Evolutionary conservation across 2,113 vertebrate species (phyloP), one percentile per base, ranked within the genome.

Genomic region (Charina bottae): DNA sequence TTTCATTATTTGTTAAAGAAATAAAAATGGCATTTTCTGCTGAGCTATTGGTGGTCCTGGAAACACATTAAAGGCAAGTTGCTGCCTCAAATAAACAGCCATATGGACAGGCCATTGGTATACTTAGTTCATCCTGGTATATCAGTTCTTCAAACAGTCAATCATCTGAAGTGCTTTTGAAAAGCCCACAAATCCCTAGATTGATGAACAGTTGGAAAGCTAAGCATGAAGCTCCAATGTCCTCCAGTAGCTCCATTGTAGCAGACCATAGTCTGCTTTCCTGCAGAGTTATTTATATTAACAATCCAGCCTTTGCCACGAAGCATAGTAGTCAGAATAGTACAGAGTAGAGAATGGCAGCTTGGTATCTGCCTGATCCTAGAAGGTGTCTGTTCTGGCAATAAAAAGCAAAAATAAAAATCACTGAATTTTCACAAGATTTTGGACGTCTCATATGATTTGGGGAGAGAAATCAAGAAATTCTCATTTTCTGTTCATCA

Each of bases 1-100:
- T 28, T 42, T 33, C 21, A 9, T 58, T 42, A 46, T 83, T 21
- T 37, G n/a, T 58, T 88, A 89, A 92, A 92, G 86, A 89, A 53
- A n/a, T 60, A 15, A 92, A 89, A 56, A 24, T 59, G 59, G 7
- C 2, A 37, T 89, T 90, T 90, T 87, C 58, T 88, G 17, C 28
- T 78, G 24, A 59, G 89, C 54, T 55, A 90, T 42, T 42, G 83
- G 49, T 21, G 62, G 85, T n/a, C 72, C 49, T 28, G 91, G 42
- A 72, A 62, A 21, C 59, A 88, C 33, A 78, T 90, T 62, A 93
- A 90, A 68, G 17, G 87, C 42, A 89, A 88, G 87, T 56, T 11
- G 87, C 49, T 28, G 26, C 23, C n/a, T 42, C 62, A 90, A 83
- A 87, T 59, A 83, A 64, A 83, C 58, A 90, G 17, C 15, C 58